Evolutionary conservation across 2,113 vertebrate genomes (phyloP).

Genomic region (Sciurus niger): DNA sequence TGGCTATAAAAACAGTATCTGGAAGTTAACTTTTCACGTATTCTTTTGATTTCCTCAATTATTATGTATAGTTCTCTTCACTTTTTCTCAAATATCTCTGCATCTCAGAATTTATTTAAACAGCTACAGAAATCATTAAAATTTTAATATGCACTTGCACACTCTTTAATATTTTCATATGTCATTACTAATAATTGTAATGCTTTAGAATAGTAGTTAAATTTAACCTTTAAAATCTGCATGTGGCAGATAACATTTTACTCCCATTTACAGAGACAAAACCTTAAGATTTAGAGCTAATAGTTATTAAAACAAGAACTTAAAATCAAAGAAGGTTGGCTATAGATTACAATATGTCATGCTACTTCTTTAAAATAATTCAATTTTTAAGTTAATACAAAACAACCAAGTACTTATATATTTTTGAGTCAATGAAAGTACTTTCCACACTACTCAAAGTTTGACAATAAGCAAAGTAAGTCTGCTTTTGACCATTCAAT

Average conservation of each 20-base stretch:
- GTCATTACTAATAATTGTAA: neutral
- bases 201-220: constrained; percentile 20
- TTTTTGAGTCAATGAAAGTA: constrained; percentile 7
- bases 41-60: neutral
- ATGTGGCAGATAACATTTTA: neutral
- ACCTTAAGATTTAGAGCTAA: neutral
- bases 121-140: neutral
- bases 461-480: neutral
- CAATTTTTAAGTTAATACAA: neutral
- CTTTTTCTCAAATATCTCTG: neutral
- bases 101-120: neutral
- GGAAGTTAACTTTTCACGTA: neutral
- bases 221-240: neutral
- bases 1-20: neutral
- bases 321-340: neutral
- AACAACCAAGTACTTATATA: neutral
- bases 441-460: neutral
- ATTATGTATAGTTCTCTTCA: neutral
- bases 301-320: neutral
- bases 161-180: neutral
- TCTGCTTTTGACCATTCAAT: neutral
- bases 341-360: neutral
- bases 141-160: neutral
- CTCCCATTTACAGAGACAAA: neutral
- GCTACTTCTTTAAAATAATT: neutral